Conservation (phyloP, 2,888 invertebrate species). For the Altica lythri region DNA sequence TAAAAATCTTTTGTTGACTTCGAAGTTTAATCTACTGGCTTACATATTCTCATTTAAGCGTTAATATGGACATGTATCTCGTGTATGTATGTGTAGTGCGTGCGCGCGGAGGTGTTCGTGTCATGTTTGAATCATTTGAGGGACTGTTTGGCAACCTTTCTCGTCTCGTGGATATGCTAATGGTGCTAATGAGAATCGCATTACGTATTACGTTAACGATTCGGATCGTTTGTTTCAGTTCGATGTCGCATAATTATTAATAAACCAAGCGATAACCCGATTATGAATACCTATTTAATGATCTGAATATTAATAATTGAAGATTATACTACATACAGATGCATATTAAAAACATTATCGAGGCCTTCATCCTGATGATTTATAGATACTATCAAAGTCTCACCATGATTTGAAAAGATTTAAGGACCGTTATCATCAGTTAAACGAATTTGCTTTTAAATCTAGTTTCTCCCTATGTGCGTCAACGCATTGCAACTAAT, state of each 20-base stretch:
- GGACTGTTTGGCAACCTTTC: conserved; percentile 18
- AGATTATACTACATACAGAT: too few species aligned
- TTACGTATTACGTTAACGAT: conserved; percentile 22
- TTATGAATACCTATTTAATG: conserved; percentile 9
- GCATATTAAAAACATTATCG: too few species aligned
- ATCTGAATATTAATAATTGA: background rate
- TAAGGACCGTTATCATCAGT: too few species aligned
- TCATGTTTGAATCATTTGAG: conserved; percentile 42
- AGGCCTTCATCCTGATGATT: too few species aligned
- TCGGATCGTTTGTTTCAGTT: conserved; percentile 18
- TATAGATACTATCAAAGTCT: too few species aligned
- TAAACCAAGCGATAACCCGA: conserved; percentile 17
- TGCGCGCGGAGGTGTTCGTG: conserved; percentile 43
- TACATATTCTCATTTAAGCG: background rate
- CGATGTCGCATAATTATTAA: conserved; percentile 23
- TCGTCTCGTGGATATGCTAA: conserved; percentile 22
- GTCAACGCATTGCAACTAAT: too few species aligned
- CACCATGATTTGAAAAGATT: too few species aligned
- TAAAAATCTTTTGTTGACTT: too few species aligned
- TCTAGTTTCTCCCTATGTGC: too few species aligned
- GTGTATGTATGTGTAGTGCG: conserved; percentile 27
- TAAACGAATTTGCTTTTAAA: too few species aligned
- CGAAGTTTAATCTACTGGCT: conserved; percentile 1
- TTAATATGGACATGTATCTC: conserved; percentile 49
- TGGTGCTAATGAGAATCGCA: conserved; percentile 22